Percentiles rank a stretch among this genome's conserved stretches.
These are phyloP conservation scores for Saxicola maurus DNA, from an alignment of 2,797 vertebrate species.

Conservation along the genomic window DNA sequence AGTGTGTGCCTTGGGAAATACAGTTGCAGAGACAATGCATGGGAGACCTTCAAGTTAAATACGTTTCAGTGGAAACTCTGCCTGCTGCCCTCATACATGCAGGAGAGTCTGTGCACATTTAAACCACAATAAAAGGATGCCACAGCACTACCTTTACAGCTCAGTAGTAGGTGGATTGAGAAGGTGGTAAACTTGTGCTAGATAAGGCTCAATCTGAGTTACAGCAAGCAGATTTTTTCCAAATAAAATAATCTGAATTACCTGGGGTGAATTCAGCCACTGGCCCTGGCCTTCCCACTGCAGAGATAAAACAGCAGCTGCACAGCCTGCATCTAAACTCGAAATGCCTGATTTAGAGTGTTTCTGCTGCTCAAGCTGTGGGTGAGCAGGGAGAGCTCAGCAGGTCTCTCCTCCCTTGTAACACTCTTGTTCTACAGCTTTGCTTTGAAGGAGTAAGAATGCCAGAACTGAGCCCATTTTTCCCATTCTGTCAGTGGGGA, in stretches of 20 bases:
- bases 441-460: neutral
- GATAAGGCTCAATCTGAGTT: neutral
- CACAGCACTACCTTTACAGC: neutral
- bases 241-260: neutral
- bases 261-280: neutral
- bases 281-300: neutral
- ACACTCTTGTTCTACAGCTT: neutral
- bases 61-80: neutral
- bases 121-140: neutral
- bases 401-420: neutral
- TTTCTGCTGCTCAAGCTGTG: neutral
- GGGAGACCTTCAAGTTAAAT: neutral
- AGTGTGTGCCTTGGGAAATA: neutral
- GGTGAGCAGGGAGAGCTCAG: neutral
- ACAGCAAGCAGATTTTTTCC: neutral
- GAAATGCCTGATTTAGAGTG: neutral
- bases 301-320: neutral
- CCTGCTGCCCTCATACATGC: neutral
- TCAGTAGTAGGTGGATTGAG: neutral
- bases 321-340: neutral
- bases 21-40: neutral
- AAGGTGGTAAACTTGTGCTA: neutral
- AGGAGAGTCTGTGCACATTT: neutral
- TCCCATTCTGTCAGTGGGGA: neutral
- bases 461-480: neutral